These are phyloP conservation scores for Thumatha senex DNA, from an alignment of 2,888 invertebrate species.

Conservation along the genomic window DNA sequence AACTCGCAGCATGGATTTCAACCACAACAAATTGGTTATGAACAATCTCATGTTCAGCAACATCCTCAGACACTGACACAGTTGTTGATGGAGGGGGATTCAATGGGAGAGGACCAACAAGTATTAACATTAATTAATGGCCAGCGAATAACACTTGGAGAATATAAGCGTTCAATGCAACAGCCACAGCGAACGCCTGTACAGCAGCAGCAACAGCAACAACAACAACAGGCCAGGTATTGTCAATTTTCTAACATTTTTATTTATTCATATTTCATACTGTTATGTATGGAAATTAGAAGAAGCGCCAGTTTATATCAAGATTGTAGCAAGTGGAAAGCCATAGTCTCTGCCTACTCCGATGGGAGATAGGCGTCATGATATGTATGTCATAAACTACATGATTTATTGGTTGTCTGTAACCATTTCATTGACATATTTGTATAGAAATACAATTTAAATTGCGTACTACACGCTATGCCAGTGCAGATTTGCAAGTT, in stretches of 20 bases:
- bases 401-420: no score
- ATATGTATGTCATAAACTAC: no score
- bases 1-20: conserved; percentile 57
- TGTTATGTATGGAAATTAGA: no score
- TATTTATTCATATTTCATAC: background rate
- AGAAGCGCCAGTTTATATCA: no score
- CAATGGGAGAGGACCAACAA: conserved; percentile 68
- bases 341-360: no score
- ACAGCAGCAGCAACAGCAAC: conserved; percentile 47
- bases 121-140: conserved; percentile 68
- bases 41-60: conserved; percentile 55
- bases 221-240: conserved; percentile 39
- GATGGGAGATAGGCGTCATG: no score
- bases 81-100: conserved; percentile 64
- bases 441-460: no score
- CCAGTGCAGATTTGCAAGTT: no score
- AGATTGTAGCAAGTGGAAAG: no score
- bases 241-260: background rate
- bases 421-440: no score
- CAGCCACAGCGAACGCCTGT: conserved; percentile 56
- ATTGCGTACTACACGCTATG: no score
- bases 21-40: conserved; percentile 53
- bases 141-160: conserved; percentile 73
- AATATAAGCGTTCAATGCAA: conserved; percentile 66
- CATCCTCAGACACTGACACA: conserved; percentile 59